Base-by-base conservation (phyloP, 2,888 invertebrate species). In the Gandaritis pyraliata region DNA sequence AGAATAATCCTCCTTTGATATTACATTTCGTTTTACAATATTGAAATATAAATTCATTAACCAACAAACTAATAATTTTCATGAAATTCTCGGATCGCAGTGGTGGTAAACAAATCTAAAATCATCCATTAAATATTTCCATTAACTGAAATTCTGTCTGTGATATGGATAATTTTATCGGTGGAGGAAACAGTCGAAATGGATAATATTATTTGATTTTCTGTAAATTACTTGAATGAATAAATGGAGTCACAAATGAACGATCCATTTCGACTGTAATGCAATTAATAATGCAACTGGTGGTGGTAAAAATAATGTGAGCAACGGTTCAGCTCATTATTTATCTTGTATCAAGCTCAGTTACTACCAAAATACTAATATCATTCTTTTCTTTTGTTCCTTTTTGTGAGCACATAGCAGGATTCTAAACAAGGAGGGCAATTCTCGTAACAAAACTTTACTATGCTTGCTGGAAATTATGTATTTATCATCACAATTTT, bases 331-430 rank as follows among this genome's bases (percentile, higher is more conserved):
- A 70, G 70, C 72, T 71, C 75, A 76, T 71, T 64, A 64, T 72
- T 29, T 29, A 33, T 33, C 10, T 33, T 65, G 70, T 78, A 71
- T 70, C 64, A 73, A 80, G 77, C 84, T 78, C 75, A 76, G 70
- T 70, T 72, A 64, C 16, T 65, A 63, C 58, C 66, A 47, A 67
- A 75, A 84, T 90, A 92, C 92, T 92, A 92, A 92, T 91, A 78
- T 83, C 80, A 86, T 89, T 90, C 86, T 83, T 90, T 88, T 85
- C 81, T 86, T 87, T 90, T 87, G 78, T 85, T 85, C 80, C 80
- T 84, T 87, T 85, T 86, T 83, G 83, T 88, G 89, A 91, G 92
- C 92, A 88, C 83, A 90, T 92, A 92, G 92, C 92, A 90, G 92
- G 92, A 92, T 88, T 84, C 91, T 90, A 86, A 87, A 78, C 81